Evolutionary conservation across 2,888 invertebrate species (phyloP).

Genomic region (Mythimna lalbum): DNA sequence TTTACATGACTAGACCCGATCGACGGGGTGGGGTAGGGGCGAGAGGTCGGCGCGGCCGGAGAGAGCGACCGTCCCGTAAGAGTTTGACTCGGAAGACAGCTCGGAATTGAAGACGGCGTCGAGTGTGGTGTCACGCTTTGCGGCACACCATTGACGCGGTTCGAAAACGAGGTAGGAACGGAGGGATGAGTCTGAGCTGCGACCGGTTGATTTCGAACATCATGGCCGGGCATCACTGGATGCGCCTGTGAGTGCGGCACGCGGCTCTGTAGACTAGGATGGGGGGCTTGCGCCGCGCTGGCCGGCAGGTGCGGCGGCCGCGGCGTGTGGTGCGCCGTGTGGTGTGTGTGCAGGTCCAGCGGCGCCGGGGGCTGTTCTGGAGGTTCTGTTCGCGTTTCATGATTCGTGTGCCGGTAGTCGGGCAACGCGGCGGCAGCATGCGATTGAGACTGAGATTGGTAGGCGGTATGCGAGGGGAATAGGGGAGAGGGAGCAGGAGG

Average conservation of each 20-base stretch:
- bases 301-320: slow-evolving; percentile 67
- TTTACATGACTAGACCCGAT: slow-evolving; percentile 90
- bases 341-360: slow-evolving; percentile 83
- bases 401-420: slow-evolving; percentile 88
- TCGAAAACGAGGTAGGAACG: slow-evolving; percentile 85
- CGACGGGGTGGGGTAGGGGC: slow-evolving; percentile 83
- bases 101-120: slow-evolving; percentile 78
- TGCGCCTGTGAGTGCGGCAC: slow-evolving; percentile 79
- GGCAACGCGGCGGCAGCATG: slow-evolving; percentile 86
- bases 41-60: slow-evolving; percentile 81
- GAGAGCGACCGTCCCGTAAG: slow-evolving; percentile 80
- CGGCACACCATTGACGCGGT: slow-evolving; percentile 79
- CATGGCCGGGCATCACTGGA: slow-evolving; percentile 81
- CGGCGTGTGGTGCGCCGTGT: slow-evolving; percentile 79
- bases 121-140: slow-evolving; percentile 77
- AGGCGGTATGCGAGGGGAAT: slow-evolving; percentile 86
- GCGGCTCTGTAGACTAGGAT: slow-evolving; percentile 79
- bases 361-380: slow-evolving; percentile 79
- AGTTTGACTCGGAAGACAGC: slow-evolving; percentile 86
- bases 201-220: slow-evolving; percentile 76
- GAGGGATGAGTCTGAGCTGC: slow-evolving; percentile 75
- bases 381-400: slow-evolving; percentile 89
- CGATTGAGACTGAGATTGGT: slow-evolving; percentile 81
- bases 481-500: slow-evolving; percentile 85
- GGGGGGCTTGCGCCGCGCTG: slow-evolving; percentile 68